Percentiles rank a stretch among this genome's conserved stretches.
Evolutionary conservation across 2,113 vertebrate species (phyloP).

Genomic region (Nerophis ophidion): DNA sequence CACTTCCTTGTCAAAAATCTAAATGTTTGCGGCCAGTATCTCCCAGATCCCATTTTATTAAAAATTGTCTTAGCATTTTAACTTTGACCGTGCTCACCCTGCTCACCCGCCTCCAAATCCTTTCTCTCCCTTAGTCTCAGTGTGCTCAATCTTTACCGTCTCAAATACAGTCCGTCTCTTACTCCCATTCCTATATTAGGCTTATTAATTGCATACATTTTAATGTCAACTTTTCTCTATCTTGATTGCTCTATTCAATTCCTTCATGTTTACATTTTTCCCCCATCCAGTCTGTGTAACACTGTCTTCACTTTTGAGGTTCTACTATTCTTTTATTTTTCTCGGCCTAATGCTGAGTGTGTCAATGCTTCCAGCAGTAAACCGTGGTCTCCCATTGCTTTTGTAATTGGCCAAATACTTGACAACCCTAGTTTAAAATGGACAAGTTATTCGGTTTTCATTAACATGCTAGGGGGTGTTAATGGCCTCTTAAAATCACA

Average conservation of each 20-base stretch:
- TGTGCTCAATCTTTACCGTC: slow-evolving; percentile 34
- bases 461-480: slow-evolving; percentile 71
- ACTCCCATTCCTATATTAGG: not conserved
- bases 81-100: slow-evolving; percentile 1
- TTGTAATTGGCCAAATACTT: slow-evolving; percentile 97
- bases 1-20: not conserved
- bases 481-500: slow-evolving; percentile 75
- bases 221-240: not conserved
- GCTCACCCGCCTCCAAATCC: slow-evolving; percentile 8
- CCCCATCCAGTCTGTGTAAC: slow-evolving; percentile 24
- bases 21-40: not conserved
- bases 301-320: slow-evolving; percentile 61
- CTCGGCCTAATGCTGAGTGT: slow-evolving; percentile 63
- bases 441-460: slow-evolving; percentile 79
- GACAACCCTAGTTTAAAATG: slow-evolving; percentile 81
- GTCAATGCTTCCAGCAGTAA: slow-evolving; percentile 71
- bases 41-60: not conserved
- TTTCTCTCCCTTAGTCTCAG: slow-evolving; percentile 32
- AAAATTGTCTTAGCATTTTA: slow-evolving; percentile 14
- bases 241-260: not conserved
- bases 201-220: slow-evolving; percentile 1
- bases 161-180: not conserved
- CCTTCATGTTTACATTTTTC: not conserved
- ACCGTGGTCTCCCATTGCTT: slow-evolving; percentile 98
- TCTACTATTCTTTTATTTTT: slow-evolving; percentile 56